These are phyloP conservation scores for Natator depressus DNA, from an alignment of 2,113 vertebrate genomes.

Conservation along the genomic window DNA sequence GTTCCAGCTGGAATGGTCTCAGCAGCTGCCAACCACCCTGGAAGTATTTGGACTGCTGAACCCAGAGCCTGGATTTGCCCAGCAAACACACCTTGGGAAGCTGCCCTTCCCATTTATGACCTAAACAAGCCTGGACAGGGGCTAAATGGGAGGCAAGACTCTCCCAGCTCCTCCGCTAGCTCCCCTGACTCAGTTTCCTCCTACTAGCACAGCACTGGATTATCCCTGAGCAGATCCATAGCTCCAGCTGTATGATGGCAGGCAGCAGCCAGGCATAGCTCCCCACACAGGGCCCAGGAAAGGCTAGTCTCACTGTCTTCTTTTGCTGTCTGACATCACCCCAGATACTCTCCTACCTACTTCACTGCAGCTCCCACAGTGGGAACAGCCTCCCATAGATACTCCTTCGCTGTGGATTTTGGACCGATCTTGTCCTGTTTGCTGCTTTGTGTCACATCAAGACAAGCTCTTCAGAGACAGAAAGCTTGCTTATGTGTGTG, in stretches of 20 bases:
- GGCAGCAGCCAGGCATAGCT: background rate
- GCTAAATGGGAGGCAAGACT: rapidly evolving
- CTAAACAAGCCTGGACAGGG: background rate
- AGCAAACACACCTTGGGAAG: conserved; percentile 11
- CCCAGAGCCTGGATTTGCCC: background rate
- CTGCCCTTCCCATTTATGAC: background rate
- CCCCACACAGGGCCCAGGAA: no score
- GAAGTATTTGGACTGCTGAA: background rate
- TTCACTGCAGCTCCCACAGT: background rate
- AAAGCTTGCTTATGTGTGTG: no score
- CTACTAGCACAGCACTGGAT: no score
- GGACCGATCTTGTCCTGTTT: no score
- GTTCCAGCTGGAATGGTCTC: background rate
- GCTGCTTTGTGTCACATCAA: background rate
- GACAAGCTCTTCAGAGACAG: background rate
- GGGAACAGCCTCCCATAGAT: background rate
- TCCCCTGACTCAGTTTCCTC: rapidly evolving
- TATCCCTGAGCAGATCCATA: background rate
- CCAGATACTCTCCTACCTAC: background rate
- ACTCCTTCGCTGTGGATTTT: no score
- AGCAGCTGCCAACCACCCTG: background rate
- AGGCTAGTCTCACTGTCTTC: no score
- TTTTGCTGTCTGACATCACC: background rate
- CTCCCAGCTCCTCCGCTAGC: rapidly evolving
- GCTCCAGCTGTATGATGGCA: background rate